phyloP scores from a whole-genome alignment of 2,888 invertebrate species.

The Dryobotodes eremita region DNA sequence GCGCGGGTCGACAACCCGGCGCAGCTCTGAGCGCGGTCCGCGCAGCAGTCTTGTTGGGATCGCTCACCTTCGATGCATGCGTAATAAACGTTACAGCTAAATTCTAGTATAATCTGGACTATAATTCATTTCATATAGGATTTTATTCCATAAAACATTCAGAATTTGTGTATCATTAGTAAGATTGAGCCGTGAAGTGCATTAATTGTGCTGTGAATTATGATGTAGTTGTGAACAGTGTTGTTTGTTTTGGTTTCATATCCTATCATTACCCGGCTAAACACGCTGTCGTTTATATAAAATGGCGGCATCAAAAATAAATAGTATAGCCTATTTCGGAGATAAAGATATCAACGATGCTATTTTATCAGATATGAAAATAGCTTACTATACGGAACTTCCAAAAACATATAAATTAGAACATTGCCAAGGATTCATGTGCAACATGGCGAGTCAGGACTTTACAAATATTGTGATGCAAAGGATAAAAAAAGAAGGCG shows the following conservation, averaged over 20 bases:
- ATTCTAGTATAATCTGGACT: background rate
- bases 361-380: slow-evolving; percentile 12
- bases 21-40: background rate
- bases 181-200: background rate
- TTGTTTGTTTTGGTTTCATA: slow-evolving; percentile 29
- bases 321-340: background rate
- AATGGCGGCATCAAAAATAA: slow-evolving; percentile 32
- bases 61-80: slow-evolving; percentile 19
- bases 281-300: slow-evolving; percentile 13
- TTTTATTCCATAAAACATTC: background rate
- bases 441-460: slow-evolving; percentile 28
- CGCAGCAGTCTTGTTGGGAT: slow-evolving; percentile 13
- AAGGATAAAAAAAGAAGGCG: slow-evolving; percentile 3
- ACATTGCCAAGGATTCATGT: background rate
- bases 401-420: background rate
- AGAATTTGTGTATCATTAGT: background rate
- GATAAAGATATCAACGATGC: slow-evolving; percentile 18
- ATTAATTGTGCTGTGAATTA: slow-evolving; percentile 14
- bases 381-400: slow-evolving; percentile 27
- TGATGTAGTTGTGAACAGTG: slow-evolving; percentile 13
- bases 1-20: slow-evolving; percentile 16
- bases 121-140: background rate
- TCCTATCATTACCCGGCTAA: background rate
- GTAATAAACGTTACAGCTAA: background rate
- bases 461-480: slow-evolving; percentile 30